phyloP scores from a whole-genome alignment of 1,140 invertebrate genomes.

The Andricus grossulariae region DNA sequence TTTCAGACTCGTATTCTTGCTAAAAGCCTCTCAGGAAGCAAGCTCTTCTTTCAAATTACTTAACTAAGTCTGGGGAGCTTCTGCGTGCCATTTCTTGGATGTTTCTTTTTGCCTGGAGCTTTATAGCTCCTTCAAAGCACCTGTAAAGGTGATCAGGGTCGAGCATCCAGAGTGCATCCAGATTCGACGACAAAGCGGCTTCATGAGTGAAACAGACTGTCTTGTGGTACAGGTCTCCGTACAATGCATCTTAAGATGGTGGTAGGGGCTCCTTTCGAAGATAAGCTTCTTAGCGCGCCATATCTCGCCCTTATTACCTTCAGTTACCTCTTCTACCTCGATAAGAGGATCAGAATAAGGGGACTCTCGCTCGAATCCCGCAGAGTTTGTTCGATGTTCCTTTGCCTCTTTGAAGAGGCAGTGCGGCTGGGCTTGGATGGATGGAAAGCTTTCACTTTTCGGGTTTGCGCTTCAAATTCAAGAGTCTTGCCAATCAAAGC shows the following conservation, averaged over 20 bases:
- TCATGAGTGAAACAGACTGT: slow-evolving; percentile 10
- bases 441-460: slow-evolving; percentile 50
- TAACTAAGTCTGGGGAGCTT: slow-evolving; percentile 2
- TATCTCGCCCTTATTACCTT: slow-evolving; percentile 62
- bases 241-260: slow-evolving; percentile 1
- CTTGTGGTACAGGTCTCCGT: slow-evolving; percentile 16
- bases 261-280: slow-evolving; percentile 40
- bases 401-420: neutral
- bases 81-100: neutral
- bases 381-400: slow-evolving; percentile 47
- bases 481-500: slow-evolving; percentile 51
- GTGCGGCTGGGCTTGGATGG: slow-evolving; percentile 7
- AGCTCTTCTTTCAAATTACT: slow-evolving; percentile 4
- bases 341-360: slow-evolving; percentile 62
- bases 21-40: neutral
- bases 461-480: slow-evolving; percentile 51
- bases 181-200: neutral
- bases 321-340: slow-evolving; percentile 50
- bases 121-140: slow-evolving; percentile 16
- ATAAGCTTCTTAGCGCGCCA: slow-evolving; percentile 60
- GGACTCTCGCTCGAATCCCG: slow-evolving; percentile 35
- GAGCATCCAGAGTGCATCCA: neutral
- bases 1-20: neutral
- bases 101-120: slow-evolving; percentile 16
- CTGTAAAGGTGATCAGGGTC: neutral